Evolutionary conservation across 2,888 invertebrate species (phyloP).

Genomic region (Parnassius apollo): DNA sequence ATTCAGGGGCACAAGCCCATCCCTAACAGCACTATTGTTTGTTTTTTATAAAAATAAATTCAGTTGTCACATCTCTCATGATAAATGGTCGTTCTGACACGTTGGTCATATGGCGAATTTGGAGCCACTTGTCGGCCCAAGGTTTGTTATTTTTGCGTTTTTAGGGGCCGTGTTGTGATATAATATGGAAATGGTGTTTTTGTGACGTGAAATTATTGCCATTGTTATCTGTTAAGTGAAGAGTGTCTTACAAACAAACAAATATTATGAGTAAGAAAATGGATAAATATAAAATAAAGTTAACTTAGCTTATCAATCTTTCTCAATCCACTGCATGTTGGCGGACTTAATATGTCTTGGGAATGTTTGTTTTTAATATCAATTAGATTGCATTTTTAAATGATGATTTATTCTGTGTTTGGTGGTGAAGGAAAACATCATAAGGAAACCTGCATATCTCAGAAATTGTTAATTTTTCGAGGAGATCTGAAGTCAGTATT

Average conservation of each 20-base stretch:
- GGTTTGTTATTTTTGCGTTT: constrained; percentile 39
- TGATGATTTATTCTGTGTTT: too few relatives aligned
- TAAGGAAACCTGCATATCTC: too few relatives aligned
- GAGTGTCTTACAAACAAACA: constrained; percentile 26
- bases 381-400: too few relatives aligned
- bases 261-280: not conserved
- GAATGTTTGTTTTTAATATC: too few relatives aligned
- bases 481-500: too few relatives aligned
- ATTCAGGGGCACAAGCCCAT: constrained; percentile 57
- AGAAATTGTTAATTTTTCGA: too few relatives aligned
- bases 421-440: too few relatives aligned
- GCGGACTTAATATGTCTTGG: too few relatives aligned
- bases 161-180: constrained; percentile 47
- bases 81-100: constrained; percentile 73
- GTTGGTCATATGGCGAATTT: constrained; percentile 75
- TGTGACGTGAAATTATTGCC: constrained; percentile 37
- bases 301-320: too few relatives aligned
- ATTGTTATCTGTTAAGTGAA: constrained; percentile 31
- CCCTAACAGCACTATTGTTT: constrained; percentile 67
- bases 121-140: constrained; percentile 60
- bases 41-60: constrained; percentile 78
- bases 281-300: too few relatives aligned
- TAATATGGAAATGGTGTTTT: constrained; percentile 42
- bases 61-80: constrained; percentile 76
- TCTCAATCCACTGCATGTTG: too few relatives aligned